Conservation (phyloP, 2,797 vertebrate genomes). For the Gadopsis bispinosus region DNA sequence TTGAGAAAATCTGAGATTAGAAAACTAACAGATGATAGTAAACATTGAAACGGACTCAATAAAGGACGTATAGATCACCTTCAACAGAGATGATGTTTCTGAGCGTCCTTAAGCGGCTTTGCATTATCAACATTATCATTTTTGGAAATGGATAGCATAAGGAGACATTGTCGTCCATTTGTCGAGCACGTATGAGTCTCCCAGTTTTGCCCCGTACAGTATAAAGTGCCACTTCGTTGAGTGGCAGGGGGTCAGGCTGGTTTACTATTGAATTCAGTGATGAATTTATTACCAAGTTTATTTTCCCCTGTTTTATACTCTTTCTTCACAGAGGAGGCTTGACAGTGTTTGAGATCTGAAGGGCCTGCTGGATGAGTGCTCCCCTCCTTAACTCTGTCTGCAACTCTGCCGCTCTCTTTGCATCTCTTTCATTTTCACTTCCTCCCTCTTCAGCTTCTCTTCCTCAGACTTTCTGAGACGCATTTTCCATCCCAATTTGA, state of each 20-base stretch:
- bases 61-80: neutral
- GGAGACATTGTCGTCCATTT: neutral
- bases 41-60: neutral
- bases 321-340: constrained; percentile 26
- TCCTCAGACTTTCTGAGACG: constrained; percentile 35
- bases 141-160: neutral
- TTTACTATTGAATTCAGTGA: constrained; percentile 39
- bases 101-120: neutral
- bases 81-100: neutral
- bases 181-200: neutral
- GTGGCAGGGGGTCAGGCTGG: constrained; percentile 10
- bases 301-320: constrained; percentile 41
- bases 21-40: neutral
- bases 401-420: constrained; percentile 14
- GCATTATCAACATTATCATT: neutral
- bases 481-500: constrained; percentile 13
- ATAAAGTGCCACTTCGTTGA: constrained; percentile 20
- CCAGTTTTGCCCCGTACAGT: neutral
- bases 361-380: constrained; percentile 45
- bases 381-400: constrained; percentile 33
- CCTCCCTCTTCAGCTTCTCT: constrained; percentile 21
- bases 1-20: neutral
- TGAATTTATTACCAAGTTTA: constrained; percentile 42
- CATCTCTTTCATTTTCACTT: constrained; percentile 37
- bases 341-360: constrained; percentile 54